Percentiles rank a stretch among this genome's conserved stretches.
These are phyloP conservation scores for Atractosteus spatula DNA, from an alignment of 2,113 vertebrate species.

Conservation along the genomic window DNA sequence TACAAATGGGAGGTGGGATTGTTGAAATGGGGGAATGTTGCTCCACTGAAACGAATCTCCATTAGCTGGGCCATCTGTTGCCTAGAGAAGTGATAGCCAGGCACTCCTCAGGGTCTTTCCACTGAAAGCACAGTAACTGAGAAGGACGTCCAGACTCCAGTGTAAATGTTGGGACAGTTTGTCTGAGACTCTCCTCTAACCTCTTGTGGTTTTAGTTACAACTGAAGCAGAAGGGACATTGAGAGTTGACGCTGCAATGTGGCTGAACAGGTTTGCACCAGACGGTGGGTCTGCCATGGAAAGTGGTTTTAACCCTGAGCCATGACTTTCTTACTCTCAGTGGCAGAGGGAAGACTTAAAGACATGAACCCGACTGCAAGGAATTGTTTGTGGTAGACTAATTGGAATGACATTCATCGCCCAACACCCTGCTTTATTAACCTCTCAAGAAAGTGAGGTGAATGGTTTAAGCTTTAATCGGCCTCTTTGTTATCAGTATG, in stretches of 20 bases:
- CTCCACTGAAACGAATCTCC: slow-evolving; percentile 27
- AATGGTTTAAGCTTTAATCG: background rate
- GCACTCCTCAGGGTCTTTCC: slow-evolving; percentile 1
- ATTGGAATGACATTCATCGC: background rate
- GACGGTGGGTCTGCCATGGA: background rate
- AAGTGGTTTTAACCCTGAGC: slow-evolving; percentile 15
- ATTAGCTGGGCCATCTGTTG: slow-evolving; percentile 41
- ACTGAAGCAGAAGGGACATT: too few species aligned
- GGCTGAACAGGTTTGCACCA: too few species aligned
- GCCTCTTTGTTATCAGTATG: background rate
- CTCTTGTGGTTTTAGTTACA: too few species aligned
- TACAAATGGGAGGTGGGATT: background rate
- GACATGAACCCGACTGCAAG: background rate
- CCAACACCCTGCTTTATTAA: background rate
- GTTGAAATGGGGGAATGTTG: slow-evolving; percentile 11
- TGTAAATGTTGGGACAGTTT: too few species aligned
- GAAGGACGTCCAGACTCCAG: background rate
- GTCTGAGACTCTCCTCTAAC: too few species aligned
- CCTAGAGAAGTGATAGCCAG: slow-evolving; percentile 29
- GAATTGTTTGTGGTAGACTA: background rate
- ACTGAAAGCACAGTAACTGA: too few species aligned
- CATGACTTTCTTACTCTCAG: slow-evolving; percentile 9
- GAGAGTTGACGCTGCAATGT: too few species aligned
- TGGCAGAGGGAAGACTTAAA: slow-evolving; percentile 25
- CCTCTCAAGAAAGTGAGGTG: background rate